Percentiles rank a stretch among this genome's conserved stretches.
Evolutionary conservation across 2,888 invertebrate species (phyloP).

Genomic region (Callosobruchus maculatus): DNA sequence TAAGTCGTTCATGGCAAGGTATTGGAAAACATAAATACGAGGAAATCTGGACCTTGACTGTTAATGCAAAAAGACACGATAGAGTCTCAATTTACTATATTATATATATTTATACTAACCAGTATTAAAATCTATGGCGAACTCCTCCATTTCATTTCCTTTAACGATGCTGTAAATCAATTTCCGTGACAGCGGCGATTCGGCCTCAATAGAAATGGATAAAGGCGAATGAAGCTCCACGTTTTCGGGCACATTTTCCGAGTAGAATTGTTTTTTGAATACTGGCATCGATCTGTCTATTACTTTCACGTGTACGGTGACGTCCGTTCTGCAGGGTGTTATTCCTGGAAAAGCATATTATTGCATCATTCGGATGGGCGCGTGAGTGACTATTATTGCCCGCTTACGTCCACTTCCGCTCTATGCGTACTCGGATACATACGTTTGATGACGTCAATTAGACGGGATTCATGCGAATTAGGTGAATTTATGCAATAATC

Average conservation of each 20-base stretch:
- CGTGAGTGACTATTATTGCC: too few species aligned
- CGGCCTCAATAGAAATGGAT: conserved; percentile 76
- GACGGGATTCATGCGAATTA: too few species aligned
- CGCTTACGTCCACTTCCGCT: too few species aligned
- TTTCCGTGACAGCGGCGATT: conserved; percentile 79
- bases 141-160: conserved; percentile 78
- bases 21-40: not conserved
- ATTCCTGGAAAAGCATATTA: conserved; percentile 54
- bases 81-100: not conserved
- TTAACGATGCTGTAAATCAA: conserved; percentile 88
- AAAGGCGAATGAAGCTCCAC: conserved; percentile 75
- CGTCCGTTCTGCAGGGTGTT: conserved; percentile 70
- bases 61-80: not conserved
- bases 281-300: conserved; percentile 91
- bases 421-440: too few species aligned
- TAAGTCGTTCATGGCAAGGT: not conserved
- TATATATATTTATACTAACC: conserved; percentile 58
- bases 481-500: too few species aligned
- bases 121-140: conserved; percentile 91
- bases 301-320: conserved; percentile 72
- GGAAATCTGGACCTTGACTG: not conserved
- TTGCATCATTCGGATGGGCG: too few species aligned
- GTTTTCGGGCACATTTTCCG: conserved; percentile 77
- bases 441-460: too few species aligned
- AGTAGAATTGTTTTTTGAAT: conserved; percentile 85